Evolutionary conservation across 2,888 invertebrate species (phyloP).

Genomic region (Acronicta alni): DNA sequence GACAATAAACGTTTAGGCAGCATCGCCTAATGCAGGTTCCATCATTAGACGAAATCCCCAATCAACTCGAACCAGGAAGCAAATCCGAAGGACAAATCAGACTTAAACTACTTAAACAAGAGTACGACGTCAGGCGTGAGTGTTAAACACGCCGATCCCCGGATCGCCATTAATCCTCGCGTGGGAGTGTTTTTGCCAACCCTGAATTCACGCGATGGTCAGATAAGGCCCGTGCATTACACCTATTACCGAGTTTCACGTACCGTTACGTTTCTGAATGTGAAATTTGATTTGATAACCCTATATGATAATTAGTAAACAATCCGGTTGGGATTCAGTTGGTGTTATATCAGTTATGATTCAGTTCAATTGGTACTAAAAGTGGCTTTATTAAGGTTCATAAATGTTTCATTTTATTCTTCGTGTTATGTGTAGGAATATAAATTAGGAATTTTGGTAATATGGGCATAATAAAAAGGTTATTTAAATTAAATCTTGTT

Average conservation of each 20-base stretch:
- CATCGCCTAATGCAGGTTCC: slow-evolving; percentile 14
- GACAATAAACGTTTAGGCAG: neutral
- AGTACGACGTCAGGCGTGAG: slow-evolving; percentile 22
- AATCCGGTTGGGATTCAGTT: slow-evolving; percentile 18
- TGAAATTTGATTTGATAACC: slow-evolving; percentile 52
- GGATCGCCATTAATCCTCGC: slow-evolving; percentile 69
- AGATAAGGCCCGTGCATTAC: slow-evolving; percentile 66
- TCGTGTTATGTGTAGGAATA: neutral
- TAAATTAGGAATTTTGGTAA: neutral
- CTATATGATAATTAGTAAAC: slow-evolving; percentile 49
- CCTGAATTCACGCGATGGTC: slow-evolving; percentile 63
- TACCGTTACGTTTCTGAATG: slow-evolving; percentile 46
- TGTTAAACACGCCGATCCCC: slow-evolving; percentile 54
- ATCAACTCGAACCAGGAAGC: slow-evolving; percentile 17
- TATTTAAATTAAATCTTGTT: no score
- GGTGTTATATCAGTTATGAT: slow-evolving; percentile 7
- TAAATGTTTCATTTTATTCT: neutral
- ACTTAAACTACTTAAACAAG: slow-evolving; percentile 26
- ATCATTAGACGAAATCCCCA: slow-evolving; percentile 10
- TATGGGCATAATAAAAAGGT: neutral
- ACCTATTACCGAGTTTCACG: slow-evolving; percentile 38
- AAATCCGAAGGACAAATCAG: slow-evolving; percentile 20
- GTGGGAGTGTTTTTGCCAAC: slow-evolving; percentile 67
- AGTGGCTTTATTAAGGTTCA: slow-evolving; percentile 1
- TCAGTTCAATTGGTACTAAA: slow-evolving; percentile 16